These are phyloP conservation scores for Sinocyclocheilus grahami DNA, from an alignment of 2,113 vertebrate genomes.

Conservation along the genomic window DNA sequence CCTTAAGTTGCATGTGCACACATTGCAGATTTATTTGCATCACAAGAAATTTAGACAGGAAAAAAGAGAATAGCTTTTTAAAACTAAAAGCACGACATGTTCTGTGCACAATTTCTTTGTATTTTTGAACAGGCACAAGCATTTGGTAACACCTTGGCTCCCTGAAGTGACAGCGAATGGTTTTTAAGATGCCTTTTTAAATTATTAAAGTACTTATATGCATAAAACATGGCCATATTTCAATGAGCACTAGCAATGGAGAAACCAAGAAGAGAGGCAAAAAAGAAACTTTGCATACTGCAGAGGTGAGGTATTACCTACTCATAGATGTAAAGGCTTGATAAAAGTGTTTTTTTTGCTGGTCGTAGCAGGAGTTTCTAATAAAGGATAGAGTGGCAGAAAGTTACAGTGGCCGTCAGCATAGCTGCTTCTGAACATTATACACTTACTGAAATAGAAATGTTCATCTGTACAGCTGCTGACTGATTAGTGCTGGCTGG, in stretches of 20 bases:
- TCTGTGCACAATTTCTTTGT: too few relatives aligned
- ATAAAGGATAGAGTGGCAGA: not conserved
- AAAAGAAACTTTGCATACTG: too few relatives aligned
- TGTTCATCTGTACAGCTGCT: not conserved
- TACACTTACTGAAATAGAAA: constrained; percentile 3
- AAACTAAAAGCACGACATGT: not conserved
- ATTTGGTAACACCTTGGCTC: too few relatives aligned
- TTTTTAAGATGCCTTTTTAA: too few relatives aligned
- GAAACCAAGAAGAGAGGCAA: too few relatives aligned
- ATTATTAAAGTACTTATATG: too few relatives aligned
- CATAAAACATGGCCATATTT: too few relatives aligned
- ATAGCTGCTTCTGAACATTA: not conserved
- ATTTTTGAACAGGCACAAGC: too few relatives aligned
- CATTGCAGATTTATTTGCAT: not conserved
- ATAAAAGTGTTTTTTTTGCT: not conserved
- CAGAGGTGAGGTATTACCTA: too few relatives aligned
- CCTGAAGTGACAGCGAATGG: too few relatives aligned
- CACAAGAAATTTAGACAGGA: not conserved
- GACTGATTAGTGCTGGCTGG: not conserved
- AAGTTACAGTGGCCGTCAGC: not conserved
- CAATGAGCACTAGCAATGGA: too few relatives aligned
- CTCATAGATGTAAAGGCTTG: not conserved
- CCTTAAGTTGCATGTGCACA: not conserved
- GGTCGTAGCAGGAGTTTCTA: not conserved
- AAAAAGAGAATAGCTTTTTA: not conserved